phyloP scores from a whole-genome alignment of 2,888 invertebrate species.

The Leptinotarsa haldemani region DNA sequence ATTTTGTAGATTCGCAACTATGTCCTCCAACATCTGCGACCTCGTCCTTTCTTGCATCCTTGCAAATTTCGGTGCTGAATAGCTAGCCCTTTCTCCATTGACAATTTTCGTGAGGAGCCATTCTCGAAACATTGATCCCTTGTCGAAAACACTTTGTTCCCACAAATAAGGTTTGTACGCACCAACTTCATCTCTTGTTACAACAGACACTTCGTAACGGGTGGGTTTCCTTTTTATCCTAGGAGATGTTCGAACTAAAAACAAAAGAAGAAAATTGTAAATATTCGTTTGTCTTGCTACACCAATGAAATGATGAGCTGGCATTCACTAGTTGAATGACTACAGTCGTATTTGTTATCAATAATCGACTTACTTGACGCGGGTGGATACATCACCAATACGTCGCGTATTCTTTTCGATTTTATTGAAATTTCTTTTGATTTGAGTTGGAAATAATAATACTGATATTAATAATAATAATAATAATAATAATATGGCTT shows the following conservation, averaged over 20 bases:
- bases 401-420: too few relatives aligned
- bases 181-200: slow-evolving; percentile 93
- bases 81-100: slow-evolving; percentile 92
- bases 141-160: slow-evolving; percentile 95
- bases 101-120: slow-evolving; percentile 95
- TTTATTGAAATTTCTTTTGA: too few relatives aligned
- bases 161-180: slow-evolving; percentile 96
- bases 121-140: slow-evolving; percentile 94
- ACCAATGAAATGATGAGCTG: neutral
- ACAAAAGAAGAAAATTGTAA: slow-evolving; percentile 3
- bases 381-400: too few relatives aligned
- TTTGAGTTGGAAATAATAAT: too few relatives aligned
- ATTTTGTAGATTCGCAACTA: slow-evolving; percentile 92
- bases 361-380: too few relatives aligned
- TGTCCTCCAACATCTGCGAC: slow-evolving; percentile 94
- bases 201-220: slow-evolving; percentile 91
- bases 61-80: slow-evolving; percentile 94
- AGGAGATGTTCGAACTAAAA: slow-evolving; percentile 85
- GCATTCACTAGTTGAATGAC: too few relatives aligned
- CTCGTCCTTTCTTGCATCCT: slow-evolving; percentile 94
- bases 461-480: too few relatives aligned
- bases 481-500: too few relatives aligned
- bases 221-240: slow-evolving; percentile 88
- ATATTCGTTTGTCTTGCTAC: neutral
- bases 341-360: too few relatives aligned